Evolutionary conservation across 2,888 invertebrate species (phyloP).

Genomic region (Campoplex capitator): DNA sequence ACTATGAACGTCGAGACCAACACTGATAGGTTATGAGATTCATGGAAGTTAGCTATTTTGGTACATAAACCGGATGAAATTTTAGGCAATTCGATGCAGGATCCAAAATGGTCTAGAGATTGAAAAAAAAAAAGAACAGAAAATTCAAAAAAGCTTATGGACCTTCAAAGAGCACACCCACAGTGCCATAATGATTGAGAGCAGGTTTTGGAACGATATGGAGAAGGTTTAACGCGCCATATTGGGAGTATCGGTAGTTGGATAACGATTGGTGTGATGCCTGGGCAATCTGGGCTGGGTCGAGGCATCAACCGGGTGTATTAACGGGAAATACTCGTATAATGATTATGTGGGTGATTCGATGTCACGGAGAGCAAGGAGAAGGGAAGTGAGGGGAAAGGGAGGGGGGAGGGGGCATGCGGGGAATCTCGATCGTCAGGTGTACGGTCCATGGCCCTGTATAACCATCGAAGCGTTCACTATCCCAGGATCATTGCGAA

Average conservation of each 20-base stretch:
- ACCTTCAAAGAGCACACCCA: background rate
- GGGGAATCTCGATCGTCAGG: conserved; percentile 44
- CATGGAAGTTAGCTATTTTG: background rate
- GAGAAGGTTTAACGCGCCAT: conserved; percentile 57
- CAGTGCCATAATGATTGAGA: conserved; percentile 31
- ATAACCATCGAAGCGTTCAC: conserved; percentile 51
- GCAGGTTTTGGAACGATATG: conserved; percentile 54
- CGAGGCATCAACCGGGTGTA: conserved; percentile 73
- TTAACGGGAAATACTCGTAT: conserved; percentile 79
- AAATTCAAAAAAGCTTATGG: background rate
- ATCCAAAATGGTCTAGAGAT: background rate
- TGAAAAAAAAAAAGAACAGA: background rate
- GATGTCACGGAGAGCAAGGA: conserved; percentile 71
- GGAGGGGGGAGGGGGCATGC: conserved; percentile 6
- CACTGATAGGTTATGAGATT: background rate
- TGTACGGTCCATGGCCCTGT: conserved; percentile 54
- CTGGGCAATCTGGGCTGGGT: conserved; percentile 21
- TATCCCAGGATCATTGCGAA: conserved; percentile 52
- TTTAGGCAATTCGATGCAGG: background rate
- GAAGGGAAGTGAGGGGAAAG: background rate
- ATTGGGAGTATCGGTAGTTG: conserved; percentile 57
- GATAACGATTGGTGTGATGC: conserved; percentile 54
- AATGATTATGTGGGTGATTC: conserved; percentile 77
- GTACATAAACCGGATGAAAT: background rate
- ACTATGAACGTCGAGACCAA: background rate